phyloP scores from a whole-genome alignment of 2,888 invertebrate species.

The Flabesymbios commensalis region DNA sequence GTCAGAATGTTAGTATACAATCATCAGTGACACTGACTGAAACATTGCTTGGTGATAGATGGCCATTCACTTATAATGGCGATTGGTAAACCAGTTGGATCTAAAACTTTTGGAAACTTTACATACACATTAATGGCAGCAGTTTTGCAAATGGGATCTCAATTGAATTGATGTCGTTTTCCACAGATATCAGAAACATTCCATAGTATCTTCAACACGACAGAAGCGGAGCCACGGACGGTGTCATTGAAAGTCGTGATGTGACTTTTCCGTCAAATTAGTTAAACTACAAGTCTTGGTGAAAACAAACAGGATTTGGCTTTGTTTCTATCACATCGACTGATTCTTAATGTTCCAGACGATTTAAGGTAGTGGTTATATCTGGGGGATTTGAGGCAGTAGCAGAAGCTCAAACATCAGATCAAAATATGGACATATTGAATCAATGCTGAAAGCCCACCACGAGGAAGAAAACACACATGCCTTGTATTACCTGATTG shows the following conservation, averaged over 20 bases:
- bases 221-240: background rate
- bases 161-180: background rate
- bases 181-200: background rate
- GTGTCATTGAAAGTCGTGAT: background rate
- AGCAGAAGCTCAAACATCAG: constrained; percentile 4
- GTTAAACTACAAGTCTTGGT: background rate
- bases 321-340: background rate
- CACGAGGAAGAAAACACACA: constrained; percentile 12
- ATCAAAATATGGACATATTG: constrained; percentile 8
- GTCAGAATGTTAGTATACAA: no score
- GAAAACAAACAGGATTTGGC: background rate
- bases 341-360: background rate
- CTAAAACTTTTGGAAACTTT: background rate
- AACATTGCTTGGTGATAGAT: constrained; percentile 1
- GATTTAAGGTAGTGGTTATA: constrained; percentile 4
- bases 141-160: background rate
- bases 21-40: no score
- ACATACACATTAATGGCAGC: background rate
- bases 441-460: background rate
- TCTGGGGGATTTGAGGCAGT: constrained; percentile 7
- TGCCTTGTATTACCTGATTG: constrained; percentile 1
- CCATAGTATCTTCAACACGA: background rate
- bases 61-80: background rate
- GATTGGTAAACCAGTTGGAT: background rate
- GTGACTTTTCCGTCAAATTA: background rate